A percentile compares a stretch with the other conserved stretches of the same genome.
These are phyloP conservation scores for Excalfactoria chinensis DNA, from an alignment of 2,113 vertebrate species.

Conservation along the genomic window DNA sequence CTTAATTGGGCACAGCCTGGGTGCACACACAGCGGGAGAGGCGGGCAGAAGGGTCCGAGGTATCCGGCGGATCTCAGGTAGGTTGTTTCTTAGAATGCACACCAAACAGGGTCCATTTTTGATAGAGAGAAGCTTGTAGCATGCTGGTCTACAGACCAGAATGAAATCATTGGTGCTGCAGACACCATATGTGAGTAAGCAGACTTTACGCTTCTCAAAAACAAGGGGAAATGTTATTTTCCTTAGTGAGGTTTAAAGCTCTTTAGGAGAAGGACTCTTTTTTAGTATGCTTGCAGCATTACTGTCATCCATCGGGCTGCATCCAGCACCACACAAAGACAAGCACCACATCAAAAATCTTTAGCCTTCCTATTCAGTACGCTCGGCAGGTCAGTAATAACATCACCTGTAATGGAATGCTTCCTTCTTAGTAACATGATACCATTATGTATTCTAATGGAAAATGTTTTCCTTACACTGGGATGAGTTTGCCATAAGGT, in stretches of 20 bases:
- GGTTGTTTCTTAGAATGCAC: not conserved
- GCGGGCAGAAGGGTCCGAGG: slow-evolving; percentile 74
- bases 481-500: not conserved
- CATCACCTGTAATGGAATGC: not conserved
- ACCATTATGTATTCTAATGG: not conserved
- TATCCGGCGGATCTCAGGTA: slow-evolving; percentile 85
- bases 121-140: not conserved
- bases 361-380: not conserved
- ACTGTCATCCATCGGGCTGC: not conserved
- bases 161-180: not conserved
- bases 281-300: not conserved
- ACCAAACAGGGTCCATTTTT: fast-evolving
- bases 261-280: not conserved
- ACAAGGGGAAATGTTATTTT: not conserved
- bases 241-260: not conserved
- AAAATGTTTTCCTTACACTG: not conserved
- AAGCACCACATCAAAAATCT: not conserved
- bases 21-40: slow-evolving; percentile 85
- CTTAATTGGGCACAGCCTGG: slow-evolving; percentile 89
- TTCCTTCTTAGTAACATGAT: not conserved
- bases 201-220: not conserved
- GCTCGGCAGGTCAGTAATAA: not conserved
- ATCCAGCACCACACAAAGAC: not conserved
- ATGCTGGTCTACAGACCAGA: not conserved
- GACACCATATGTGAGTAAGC: not conserved